Base-by-base conservation (phyloP, 2,113 vertebrate species). In the Pangasianodon gigas region DNA sequence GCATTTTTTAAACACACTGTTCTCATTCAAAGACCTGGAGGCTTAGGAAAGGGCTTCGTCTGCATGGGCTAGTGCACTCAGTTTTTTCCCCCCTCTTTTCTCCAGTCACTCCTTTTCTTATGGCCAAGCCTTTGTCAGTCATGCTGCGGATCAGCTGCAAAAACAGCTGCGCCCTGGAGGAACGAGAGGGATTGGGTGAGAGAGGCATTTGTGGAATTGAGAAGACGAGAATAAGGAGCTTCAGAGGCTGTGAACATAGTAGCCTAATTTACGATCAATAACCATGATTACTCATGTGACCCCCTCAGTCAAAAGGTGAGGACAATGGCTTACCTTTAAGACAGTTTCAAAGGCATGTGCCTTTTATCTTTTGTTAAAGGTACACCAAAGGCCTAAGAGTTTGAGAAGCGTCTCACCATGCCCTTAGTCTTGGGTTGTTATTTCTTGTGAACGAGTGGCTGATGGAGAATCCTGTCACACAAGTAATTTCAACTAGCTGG, bases 31-130 rank as follows among this genome's bases (percentile, higher is more conserved):
- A 94, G 94, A 93, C 90, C 92, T 91, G 89, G 41, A 80, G 91
- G 94, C 94, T 96, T 95, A 93, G 80, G 90, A 94, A 94, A 93
- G 93, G 90, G 89, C 90, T 94, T 93, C 89, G 92, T 94, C 90
- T 92, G 92, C 93, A 93, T 85, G 93, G 92, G 90, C 91, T 90
- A 92, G 85, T 95, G 94, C 94, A 93, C 85, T 93, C 62, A 75
- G 83, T 82, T 48, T 3, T 18, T 52, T 54, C 84, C 56, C 71
- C 18, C 62, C 69, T 85, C 74, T 52, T 90, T 58, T 65, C 62
- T 93, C 89, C 84, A 93, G 93, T 92, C 54, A 81, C 92, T 94
- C 84, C 85, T 21, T 89, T 56, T 88, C 67, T 86, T 62, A 48
- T 75, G 60, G 54, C 89, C 79, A 65, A 67, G 80, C 77, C 71